phyloP scores from a whole-genome alignment of 2,888 invertebrate species.

The Schizotus pectinicornis region DNA sequence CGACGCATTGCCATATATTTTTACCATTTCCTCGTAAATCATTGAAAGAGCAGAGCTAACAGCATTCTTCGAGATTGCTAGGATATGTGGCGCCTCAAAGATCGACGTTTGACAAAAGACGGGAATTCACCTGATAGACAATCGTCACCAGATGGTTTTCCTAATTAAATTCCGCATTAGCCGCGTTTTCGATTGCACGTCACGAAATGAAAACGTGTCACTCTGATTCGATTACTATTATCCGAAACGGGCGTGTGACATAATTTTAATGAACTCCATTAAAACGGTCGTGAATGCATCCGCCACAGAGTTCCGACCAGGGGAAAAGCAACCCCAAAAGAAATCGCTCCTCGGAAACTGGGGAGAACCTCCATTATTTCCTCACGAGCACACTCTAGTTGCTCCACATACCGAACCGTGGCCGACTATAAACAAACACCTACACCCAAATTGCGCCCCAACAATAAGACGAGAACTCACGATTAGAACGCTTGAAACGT shows the following conservation, averaged over 20 bases:
- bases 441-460: too few species aligned
- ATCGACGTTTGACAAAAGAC: constrained; percentile 14
- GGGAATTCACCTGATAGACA: background rate
- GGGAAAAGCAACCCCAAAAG: too few species aligned
- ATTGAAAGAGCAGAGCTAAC: constrained; percentile 22
- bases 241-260: constrained; percentile 2
- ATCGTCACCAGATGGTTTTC: background rate
- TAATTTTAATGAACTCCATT: constrained; percentile 10
- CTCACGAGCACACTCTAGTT: too few species aligned
- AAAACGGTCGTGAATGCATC: background rate
- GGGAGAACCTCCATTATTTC: too few species aligned
- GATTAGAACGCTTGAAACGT: too few species aligned
- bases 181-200: background rate
- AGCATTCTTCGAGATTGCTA: constrained; percentile 27
- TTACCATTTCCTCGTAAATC: constrained; percentile 29
- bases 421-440: too few species aligned
- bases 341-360: too few species aligned
- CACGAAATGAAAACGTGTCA: background rate
- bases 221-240: background rate
- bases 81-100: constrained; percentile 31
- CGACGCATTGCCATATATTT: constrained; percentile 3
- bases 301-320: background rate
- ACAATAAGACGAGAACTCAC: too few species aligned
- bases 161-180: constrained; percentile 11
- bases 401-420: too few species aligned